Conservation (phyloP, 1,140 invertebrate species). For the Caenorhabditis inopinata region DNA sequence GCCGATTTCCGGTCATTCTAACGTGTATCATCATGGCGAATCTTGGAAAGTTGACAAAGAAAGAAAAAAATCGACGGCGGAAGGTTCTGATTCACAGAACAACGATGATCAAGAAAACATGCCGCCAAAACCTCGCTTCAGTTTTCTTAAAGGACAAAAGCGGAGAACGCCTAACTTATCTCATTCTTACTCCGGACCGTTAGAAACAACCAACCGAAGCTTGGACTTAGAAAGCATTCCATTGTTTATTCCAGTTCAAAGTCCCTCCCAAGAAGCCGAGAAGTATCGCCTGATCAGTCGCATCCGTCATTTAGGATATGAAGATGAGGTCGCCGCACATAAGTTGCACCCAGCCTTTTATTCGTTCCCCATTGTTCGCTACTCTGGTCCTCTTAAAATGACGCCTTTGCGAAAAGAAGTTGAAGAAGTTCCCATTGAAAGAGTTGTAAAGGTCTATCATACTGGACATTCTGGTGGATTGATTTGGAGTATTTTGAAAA, state of each 20-base stretch:
- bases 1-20: background rate
- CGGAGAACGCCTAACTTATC: background rate
- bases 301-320: slow-evolving; percentile 36
- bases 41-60: background rate
- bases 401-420: slow-evolving; percentile 29
- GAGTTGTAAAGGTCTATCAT: slow-evolving; percentile 39
- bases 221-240: slow-evolving; percentile 44
- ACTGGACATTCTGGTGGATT: slow-evolving; percentile 16
- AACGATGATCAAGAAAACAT: background rate
- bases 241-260: background rate
- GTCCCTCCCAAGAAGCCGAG: slow-evolving; percentile 23
- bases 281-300: slow-evolving; percentile 12
- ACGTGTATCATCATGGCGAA: background rate
- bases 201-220: slow-evolving; percentile 39
- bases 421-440: slow-evolving; percentile 6
- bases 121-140: background rate
- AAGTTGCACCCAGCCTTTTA: slow-evolving; percentile 16
- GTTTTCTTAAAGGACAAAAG: background rate
- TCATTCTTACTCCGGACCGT: slow-evolving; percentile 41
- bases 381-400: slow-evolving; percentile 23
- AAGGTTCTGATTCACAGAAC: background rate
- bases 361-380: background rate
- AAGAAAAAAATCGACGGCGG: background rate
- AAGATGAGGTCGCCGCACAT: slow-evolving; percentile 29
- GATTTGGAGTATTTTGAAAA: background rate